Conservation (phyloP, 2,113 vertebrate species). For the Eleginops maclovinus region DNA sequence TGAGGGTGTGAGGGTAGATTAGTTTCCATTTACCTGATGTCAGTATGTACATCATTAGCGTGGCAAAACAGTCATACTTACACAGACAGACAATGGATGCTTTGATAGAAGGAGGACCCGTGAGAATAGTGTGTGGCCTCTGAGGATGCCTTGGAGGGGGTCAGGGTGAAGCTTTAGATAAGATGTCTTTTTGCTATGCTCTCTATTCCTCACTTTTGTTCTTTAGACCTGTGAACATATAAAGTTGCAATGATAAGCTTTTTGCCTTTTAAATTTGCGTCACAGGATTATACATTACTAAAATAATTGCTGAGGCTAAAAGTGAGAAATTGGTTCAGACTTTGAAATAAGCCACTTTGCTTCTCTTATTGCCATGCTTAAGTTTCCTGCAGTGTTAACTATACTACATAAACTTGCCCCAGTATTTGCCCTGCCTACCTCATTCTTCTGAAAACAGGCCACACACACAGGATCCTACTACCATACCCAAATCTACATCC, state of each 20-base stretch:
- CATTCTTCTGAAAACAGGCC: conserved; percentile 45
- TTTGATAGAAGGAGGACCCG: conserved; percentile 22
- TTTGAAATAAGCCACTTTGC: conserved; percentile 43
- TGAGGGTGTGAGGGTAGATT: conserved; percentile 58
- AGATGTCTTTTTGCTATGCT: neutral
- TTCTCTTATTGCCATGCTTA: conserved; percentile 44
- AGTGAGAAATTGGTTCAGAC: conserved; percentile 52
- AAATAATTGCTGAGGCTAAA: conserved; percentile 40
- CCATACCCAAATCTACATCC: neutral
- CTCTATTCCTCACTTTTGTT: conserved; percentile 2
- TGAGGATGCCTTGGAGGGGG: conserved; percentile 14
- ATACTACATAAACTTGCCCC: conserved; percentile 58
- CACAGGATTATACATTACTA: conserved; percentile 18
- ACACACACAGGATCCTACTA: conserved; percentile 3
- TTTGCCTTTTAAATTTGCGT: conserved; percentile 35
- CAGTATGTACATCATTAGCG: conserved; percentile 25
- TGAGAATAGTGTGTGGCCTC: conserved; percentile 1
- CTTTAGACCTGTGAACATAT: neutral
- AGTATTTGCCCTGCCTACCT: conserved; percentile 50
- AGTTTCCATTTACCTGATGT: conserved; percentile 29
- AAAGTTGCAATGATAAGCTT: conserved; percentile 19
- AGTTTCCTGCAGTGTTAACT: conserved; percentile 45
- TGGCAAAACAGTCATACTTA: conserved; percentile 22
- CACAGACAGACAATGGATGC: conserved; percentile 34
- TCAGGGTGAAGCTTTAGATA: conserved; percentile 32